phyloP scores from a whole-genome alignment of 64 coral and sea anemone genomes.

The Dendrophyllia cribrosa region DNA sequence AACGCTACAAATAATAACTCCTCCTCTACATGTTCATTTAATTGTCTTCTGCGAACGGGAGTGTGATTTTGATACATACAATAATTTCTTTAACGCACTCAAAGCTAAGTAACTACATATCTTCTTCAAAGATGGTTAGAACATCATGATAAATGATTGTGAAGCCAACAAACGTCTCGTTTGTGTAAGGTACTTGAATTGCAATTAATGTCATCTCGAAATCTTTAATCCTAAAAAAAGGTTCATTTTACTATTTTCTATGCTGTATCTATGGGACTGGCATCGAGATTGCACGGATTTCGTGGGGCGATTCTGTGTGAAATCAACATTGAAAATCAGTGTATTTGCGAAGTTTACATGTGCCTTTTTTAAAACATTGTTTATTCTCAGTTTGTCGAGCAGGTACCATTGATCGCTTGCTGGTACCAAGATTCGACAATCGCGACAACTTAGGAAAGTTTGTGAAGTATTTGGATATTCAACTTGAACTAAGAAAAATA shows the following conservation, averaged over 20 bases:
- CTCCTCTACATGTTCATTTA: not conserved
- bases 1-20: not conserved
- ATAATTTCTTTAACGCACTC: not conserved
- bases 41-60: not conserved
- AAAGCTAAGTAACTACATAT: not conserved
- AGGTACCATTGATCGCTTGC: slow-evolving; percentile 1
- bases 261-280: not conserved
- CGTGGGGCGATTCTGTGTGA: not conserved
- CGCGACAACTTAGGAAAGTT: not conserved
- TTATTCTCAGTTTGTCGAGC: not conserved
- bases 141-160: not conserved
- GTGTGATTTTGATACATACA: not conserved
- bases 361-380: not conserved
- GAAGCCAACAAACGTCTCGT: not conserved
- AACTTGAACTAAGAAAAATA: too few relatives aligned
- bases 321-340: not conserved
- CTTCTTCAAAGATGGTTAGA: not conserved
- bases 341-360: not conserved
- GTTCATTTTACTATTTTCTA: not conserved
- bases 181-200: not conserved
- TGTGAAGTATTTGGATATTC: too few relatives aligned
- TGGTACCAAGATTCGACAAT: not conserved
- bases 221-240: not conserved
- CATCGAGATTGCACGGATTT: not conserved
- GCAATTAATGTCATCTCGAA: slow-evolving; percentile 12